Evolutionary conservation across 2,888 invertebrate genomes (phyloP), one percentile per base, ranked within the genome.

Genomic region (Euplagia quadripunctaria): DNA sequence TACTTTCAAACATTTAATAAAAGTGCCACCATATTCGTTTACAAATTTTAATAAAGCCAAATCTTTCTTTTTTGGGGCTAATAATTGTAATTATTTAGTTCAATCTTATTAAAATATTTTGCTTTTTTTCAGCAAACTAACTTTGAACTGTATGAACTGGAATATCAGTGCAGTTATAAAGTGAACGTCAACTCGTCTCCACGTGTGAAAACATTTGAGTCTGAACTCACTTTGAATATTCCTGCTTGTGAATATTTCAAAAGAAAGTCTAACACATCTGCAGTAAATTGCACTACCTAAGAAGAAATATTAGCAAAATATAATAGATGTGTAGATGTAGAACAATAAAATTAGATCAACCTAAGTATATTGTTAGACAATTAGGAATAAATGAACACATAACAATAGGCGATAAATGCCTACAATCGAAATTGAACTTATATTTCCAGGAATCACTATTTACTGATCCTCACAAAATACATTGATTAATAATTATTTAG

Each of bases 71-170:
- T 0, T 16, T 14, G 16, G 9, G 4, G 1, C 12, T 51, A 4
- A 12, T 14, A 12, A 12, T 49, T 7, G 6, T 3, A 4, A 17
- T 41, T 7, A 17, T 16, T 42, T 42, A 42, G 0, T 64, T 64
- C 42, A 8, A 64, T 17, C 7, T 41, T 4, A 42, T 8, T 16
- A 42, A 41, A 6, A 42, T 17, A 11, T 17, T 20, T 46, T 11
- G 2, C 51, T 64, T 64, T 76, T 85, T 77, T 84, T 73, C 92
- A 97, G 97, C 92, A 92, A 85, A 91, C 95, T 1, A 91, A 94
- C 46, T 96, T 96, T 80, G 96, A 97, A 84, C 91, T 97, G 51
- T 96, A 96, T 84, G 96, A 97, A 84, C 87, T 97, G 70, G 95
- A 96, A 72, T 97, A 96, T 84, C 92, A 94, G 74, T 97, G 97